Percentiles rank a stretch among this genome's conserved stretches.
These are phyloP conservation scores for Brienomyrus brachyistius DNA, from an alignment of 2,113 vertebrate genomes.

Conservation along the genomic window DNA sequence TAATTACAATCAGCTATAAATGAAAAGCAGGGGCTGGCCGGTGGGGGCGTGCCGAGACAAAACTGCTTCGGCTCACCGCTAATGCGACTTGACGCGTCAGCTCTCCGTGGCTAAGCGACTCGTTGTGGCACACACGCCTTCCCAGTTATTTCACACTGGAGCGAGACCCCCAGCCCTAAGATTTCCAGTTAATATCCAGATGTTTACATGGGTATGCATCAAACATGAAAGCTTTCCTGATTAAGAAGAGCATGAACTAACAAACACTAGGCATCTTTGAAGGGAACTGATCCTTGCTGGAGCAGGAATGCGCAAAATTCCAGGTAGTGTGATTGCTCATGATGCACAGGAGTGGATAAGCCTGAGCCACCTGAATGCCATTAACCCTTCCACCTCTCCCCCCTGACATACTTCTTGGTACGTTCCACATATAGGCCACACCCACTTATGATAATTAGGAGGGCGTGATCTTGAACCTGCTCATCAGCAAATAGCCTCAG, in stretches of 20 bases:
- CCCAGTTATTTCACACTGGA: background rate
- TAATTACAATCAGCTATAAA: constrained; percentile 17
- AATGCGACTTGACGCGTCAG: background rate
- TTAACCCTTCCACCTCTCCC: background rate
- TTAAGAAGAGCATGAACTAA: background rate
- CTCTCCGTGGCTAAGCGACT: background rate
- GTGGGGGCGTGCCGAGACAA: background rate
- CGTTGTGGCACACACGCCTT: background rate
- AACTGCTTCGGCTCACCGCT: background rate
- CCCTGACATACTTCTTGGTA: background rate
- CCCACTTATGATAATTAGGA: background rate
- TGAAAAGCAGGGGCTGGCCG: background rate
- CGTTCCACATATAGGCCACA: background rate
- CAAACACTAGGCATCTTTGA: background rate
- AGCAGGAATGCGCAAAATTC: background rate
- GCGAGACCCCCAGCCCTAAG: background rate
- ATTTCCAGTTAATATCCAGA: background rate
- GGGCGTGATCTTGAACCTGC: background rate
- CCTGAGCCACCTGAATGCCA: background rate
- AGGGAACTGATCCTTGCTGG: background rate
- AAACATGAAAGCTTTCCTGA: background rate
- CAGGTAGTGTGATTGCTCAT: background rate
- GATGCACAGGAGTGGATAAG: background rate
- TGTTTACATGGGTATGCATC: background rate
- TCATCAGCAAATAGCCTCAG: background rate